Percentiles rank a stretch among this genome's conserved stretches.
phyloP scores from a whole-genome alignment of 2,888 invertebrate species.

The Trachelus iudaicus region DNA sequence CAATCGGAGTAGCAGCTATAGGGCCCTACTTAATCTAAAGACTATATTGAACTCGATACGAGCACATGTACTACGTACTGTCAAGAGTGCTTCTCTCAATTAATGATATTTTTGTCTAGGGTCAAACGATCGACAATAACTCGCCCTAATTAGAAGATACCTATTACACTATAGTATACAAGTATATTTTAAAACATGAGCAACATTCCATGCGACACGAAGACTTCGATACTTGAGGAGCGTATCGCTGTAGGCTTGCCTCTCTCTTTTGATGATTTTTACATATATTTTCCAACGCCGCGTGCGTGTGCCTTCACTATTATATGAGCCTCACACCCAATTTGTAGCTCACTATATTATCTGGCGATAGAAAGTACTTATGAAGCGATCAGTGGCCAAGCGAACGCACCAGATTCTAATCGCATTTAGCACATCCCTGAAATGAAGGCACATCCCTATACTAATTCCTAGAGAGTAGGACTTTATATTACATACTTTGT shows the following conservation, averaged over 20 bases:
- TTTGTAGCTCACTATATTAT: background rate
- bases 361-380: conserved; percentile 23
- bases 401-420: background rate
- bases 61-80: background rate
- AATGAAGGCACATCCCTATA: background rate
- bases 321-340: background rate
- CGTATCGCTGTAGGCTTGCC: background rate
- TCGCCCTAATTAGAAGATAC: background rate
- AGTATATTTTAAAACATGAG: background rate
- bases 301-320: conserved; percentile 9
- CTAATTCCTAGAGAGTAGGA: background rate
- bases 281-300: conserved; percentile 14
- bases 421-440: background rate
- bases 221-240: background rate
- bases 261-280: conserved; percentile 5
- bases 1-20: background rate
- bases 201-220: background rate
- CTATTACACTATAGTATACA: background rate
- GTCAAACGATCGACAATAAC: background rate
- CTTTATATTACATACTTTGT: background rate
- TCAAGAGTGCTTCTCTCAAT: background rate
- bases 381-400: background rate
- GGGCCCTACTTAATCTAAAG: background rate
- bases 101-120: background rate
- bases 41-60: background rate